These are phyloP conservation scores for Matsumyia berberina DNA, from an alignment of 2,888 invertebrate species.

Conservation along the genomic window DNA sequence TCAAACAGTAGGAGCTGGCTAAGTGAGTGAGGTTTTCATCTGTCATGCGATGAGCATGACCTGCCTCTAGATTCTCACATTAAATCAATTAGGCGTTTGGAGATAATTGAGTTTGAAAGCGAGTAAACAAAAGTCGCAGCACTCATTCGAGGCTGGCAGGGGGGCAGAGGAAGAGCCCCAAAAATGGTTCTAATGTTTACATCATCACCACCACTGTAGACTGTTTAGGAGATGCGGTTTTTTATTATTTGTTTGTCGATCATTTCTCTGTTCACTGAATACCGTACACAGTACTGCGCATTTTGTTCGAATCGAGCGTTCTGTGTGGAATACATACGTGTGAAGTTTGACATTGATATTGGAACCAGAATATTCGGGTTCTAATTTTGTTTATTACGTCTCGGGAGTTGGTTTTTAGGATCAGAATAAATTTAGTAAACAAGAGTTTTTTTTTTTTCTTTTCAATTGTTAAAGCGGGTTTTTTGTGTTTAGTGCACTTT, in stretches of 20 bases:
- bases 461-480: no score
- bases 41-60: slow-evolving; percentile 59
- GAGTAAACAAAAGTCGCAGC: slow-evolving; percentile 11
- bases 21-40: slow-evolving; percentile 13
- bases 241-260: slow-evolving; percentile 36
- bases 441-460: background rate
- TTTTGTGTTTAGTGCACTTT: no score
- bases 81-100: slow-evolving; percentile 56
- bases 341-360: slow-evolving; percentile 18
- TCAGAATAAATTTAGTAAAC: background rate
- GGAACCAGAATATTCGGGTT: background rate
- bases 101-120: slow-evolving; percentile 35
- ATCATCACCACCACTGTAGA: slow-evolving; percentile 53
- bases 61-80: slow-evolving; percentile 59
- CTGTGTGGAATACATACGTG: slow-evolving; percentile 4
- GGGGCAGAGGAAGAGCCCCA: no score
- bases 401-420: background rate
- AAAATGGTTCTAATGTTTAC: slow-evolving; percentile 61
- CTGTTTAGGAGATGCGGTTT: slow-evolving; percentile 36
- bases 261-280: slow-evolving; percentile 52
- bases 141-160: background rate
- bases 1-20: slow-evolving; percentile 20
- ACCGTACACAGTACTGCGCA: slow-evolving; percentile 50
- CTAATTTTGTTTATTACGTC: background rate
- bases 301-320: slow-evolving; percentile 12